Percentiles rank a stretch among this genome's conserved stretches.
Conservation (phyloP, 2,888 invertebrate genomes). For the Corythucha ciliata region DNA sequence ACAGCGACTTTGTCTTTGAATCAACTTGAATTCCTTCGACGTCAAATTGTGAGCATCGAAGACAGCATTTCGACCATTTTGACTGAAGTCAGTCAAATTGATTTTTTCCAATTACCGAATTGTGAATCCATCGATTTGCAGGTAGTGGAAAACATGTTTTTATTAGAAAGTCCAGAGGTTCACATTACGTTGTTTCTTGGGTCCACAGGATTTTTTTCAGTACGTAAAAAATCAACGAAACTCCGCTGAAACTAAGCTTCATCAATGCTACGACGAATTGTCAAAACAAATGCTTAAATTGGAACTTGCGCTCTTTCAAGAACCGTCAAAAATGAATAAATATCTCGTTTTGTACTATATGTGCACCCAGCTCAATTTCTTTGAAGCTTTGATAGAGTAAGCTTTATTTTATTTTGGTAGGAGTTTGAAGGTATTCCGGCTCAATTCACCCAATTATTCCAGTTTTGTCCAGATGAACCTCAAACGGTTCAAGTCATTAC, state of each 20-base stretch:
- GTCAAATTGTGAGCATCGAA: constrained; percentile 8
- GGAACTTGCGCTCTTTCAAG: constrained; percentile 13
- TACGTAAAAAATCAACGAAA: not conserved
- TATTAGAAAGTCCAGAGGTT: too few species aligned
- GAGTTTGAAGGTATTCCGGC: too few species aligned
- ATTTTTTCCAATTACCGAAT: constrained; percentile 12
- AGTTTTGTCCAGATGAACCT: too few species aligned
- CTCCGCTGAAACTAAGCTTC: not conserved
- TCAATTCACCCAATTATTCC: too few species aligned
- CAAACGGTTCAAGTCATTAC: too few species aligned
- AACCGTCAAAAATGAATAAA: constrained; percentile 6
- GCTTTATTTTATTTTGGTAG: not conserved
- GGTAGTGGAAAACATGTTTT: too few species aligned
- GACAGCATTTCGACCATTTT: constrained; percentile 1
- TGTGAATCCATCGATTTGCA: too few species aligned
- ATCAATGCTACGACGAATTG: constrained; percentile 1
- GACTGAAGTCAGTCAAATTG: not conserved
- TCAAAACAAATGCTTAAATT: constrained; percentile 11
- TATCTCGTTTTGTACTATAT: constrained; percentile 13
- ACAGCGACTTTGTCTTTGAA: constrained; percentile 6
- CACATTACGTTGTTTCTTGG: too few species aligned
- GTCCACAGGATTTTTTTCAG: not conserved
- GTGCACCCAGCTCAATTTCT: constrained; percentile 15
- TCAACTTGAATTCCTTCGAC: constrained; percentile 4
- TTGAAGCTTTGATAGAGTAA: not conserved